Evolutionary conservation across 1,140 invertebrate genomes (phyloP).

Genomic region (Drosophila mojavensis): DNA sequence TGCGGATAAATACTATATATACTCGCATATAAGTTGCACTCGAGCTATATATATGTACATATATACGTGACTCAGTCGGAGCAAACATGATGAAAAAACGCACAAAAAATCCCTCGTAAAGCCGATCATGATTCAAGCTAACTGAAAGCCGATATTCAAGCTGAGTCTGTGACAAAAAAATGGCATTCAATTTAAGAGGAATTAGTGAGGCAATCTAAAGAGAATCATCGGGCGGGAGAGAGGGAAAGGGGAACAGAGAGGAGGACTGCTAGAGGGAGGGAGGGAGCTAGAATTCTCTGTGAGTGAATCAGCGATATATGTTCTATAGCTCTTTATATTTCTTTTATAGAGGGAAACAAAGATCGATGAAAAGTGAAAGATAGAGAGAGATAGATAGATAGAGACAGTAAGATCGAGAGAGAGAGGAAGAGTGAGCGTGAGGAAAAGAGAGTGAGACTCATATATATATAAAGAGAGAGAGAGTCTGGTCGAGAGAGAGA

Average conservation of each 20-base stretch:
- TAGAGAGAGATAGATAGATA: not conserved
- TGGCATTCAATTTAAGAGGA: not conserved
- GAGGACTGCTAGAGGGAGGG: too few relatives aligned
- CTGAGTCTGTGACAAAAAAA: not conserved
- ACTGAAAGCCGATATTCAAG: slow-evolving; percentile 35
- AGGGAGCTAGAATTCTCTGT: too few relatives aligned
- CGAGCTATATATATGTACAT: not conserved
- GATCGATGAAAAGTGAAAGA: too few relatives aligned
- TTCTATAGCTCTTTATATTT: too few relatives aligned
- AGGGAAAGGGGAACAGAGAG: not conserved
- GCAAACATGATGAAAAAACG: not conserved
- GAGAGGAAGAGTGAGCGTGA: not conserved
- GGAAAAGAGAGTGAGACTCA: too few relatives aligned
- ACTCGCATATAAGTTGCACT: slow-evolving; percentile 2
- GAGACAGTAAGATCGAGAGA: not conserved
- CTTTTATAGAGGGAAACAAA: too few relatives aligned
- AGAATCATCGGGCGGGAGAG: not conserved
- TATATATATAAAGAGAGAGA: too few relatives aligned
- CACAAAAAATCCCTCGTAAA: slow-evolving; percentile 19
- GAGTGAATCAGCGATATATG: too few relatives aligned
- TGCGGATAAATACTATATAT: slow-evolving; percentile 2
- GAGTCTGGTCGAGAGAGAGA: not conserved
- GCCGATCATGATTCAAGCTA: slow-evolving; percentile 16
- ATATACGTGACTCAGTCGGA: slow-evolving; percentile 20
- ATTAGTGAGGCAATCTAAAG: not conserved